Conservation (phyloP, 2,888 invertebrate genomes). For the Apamea crenata region DNA sequence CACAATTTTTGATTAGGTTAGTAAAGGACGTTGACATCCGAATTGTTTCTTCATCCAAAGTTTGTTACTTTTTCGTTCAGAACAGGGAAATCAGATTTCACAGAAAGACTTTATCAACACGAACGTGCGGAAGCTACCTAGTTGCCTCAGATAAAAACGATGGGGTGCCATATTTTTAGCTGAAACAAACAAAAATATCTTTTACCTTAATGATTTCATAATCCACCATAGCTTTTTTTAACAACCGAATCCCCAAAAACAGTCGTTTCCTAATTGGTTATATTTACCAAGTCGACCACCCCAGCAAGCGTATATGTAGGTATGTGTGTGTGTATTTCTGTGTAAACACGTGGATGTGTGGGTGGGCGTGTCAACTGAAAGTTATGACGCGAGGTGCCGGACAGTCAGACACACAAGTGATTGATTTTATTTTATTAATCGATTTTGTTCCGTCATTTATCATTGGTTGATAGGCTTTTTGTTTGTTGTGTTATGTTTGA, state of each 20-base stretch:
- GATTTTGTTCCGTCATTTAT: conserved; percentile 55
- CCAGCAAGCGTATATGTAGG: conserved; percentile 19
- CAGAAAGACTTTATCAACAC: conserved; percentile 32
- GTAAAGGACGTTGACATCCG: conserved; percentile 1
- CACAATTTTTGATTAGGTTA: background rate
- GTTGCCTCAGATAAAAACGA: conserved; percentile 38
- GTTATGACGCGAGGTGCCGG: conserved; percentile 67
- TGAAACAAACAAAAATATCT: conserved; percentile 27
- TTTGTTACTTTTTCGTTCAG: background rate
- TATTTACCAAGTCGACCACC: conserved; percentile 66
- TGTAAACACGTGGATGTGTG: conserved; percentile 57
- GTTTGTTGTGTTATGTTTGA: conserved; percentile 51
- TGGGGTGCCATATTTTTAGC: conserved; percentile 38
- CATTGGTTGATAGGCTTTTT: conserved; percentile 50
- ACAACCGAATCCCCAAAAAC: conserved; percentile 48
- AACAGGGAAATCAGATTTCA: conserved; percentile 45
- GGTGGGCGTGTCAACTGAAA: conserved; percentile 69
- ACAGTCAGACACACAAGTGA: conserved; percentile 57
- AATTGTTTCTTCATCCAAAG: conserved; percentile 21
- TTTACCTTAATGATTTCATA: conserved; percentile 41
- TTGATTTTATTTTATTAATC: conserved; percentile 60
- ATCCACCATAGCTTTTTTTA: conserved; percentile 40
- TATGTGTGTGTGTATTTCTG: conserved; percentile 30
- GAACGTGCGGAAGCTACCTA: conserved; percentile 10
- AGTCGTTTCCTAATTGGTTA: conserved; percentile 62